These are phyloP conservation scores for Stenichneumon culpator DNA, from an alignment of 2,888 invertebrate species.

Conservation along the genomic window DNA sequence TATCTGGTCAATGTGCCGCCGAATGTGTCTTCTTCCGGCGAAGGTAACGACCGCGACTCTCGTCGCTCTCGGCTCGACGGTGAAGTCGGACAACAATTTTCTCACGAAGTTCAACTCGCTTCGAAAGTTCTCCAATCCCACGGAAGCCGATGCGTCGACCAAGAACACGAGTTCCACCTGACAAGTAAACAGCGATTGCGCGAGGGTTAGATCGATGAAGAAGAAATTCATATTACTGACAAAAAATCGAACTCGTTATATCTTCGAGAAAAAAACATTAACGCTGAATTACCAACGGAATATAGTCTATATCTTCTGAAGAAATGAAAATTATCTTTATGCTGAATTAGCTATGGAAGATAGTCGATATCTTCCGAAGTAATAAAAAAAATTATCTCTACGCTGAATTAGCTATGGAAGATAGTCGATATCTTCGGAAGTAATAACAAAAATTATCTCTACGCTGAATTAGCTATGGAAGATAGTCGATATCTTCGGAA, in stretches of 20 bases:
- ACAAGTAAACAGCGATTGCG: conserved; percentile 18
- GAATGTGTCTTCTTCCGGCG: conserved; percentile 87
- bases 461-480: no score
- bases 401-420: no score
- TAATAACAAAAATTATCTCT: no score
- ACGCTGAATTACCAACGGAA: no score
- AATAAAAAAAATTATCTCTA: no score
- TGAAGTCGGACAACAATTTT: conserved; percentile 89
- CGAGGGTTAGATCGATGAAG: background rate
- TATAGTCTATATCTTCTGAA: background rate
- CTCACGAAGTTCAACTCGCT: conserved; percentile 90
- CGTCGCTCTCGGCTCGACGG: conserved; percentile 88
- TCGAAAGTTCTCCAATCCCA: conserved; percentile 88
- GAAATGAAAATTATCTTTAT: no score
- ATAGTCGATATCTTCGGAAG: background rate
- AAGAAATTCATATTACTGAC: background rate
- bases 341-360: no score
- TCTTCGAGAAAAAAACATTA: background rate
- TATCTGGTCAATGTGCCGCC: conserved; percentile 88
- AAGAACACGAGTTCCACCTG: conserved; percentile 89
- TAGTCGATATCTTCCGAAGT: no score
- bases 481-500: no score
- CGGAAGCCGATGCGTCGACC: conserved; percentile 90
- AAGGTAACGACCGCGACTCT: conserved; percentile 89
- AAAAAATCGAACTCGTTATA: no score